A percentile compares a stretch with the other conserved stretches of the same genome.
Conservation (phyloP, 2,113 vertebrate genomes). For the Alaudala cheleensis region DNA sequence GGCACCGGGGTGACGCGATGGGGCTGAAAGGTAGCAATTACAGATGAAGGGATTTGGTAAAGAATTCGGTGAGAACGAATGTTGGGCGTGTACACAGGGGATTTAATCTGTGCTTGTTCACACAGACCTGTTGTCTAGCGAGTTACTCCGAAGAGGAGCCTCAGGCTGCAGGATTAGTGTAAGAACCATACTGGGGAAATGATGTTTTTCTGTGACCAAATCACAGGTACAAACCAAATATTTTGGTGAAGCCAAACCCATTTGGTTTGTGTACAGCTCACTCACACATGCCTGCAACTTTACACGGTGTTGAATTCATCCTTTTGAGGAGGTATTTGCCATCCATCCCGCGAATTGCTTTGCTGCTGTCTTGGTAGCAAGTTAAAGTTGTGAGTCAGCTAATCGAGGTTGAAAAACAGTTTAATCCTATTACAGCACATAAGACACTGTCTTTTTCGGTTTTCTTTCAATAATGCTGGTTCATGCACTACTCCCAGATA, state of each 20-base stretch:
- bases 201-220: neutral
- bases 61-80: neutral
- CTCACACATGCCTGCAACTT: neutral
- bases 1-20: neutral
- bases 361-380: neutral
- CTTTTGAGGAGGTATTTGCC: neutral
- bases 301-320: neutral
- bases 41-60: neutral
- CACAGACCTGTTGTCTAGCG: neutral
- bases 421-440: slow-evolving; percentile 17
- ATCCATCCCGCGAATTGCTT: neutral
- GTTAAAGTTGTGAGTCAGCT: slow-evolving; percentile 34
- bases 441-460: neutral
- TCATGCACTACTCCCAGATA: neutral
- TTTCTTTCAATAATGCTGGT: neutral
- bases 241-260: neutral
- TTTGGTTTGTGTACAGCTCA: neutral
- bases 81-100: neutral
- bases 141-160: neutral
- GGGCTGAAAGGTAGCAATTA: neutral
- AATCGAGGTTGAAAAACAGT: slow-evolving; percentile 8
- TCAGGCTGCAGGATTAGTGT: neutral
- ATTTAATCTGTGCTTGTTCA: neutral
- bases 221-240: neutral
- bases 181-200: neutral